Evolutionary conservation across 1,140 invertebrate genomes (phyloP).

Genomic region (Hylyphantes graminicola): DNA sequence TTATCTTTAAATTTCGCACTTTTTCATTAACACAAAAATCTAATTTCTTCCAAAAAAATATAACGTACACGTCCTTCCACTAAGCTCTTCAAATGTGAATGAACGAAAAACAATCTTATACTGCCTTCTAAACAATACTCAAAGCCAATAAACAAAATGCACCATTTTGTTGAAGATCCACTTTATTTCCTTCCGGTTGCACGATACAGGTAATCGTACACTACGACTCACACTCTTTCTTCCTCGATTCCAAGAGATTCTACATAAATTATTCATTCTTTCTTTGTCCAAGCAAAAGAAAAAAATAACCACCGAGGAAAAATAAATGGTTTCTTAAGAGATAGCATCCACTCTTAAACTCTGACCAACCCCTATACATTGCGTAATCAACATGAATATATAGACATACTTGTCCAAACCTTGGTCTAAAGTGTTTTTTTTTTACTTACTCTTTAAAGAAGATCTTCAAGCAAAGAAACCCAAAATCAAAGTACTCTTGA

Average conservation of each 20-base stretch:
- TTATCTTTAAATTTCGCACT: too few species aligned
- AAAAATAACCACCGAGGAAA: not conserved
- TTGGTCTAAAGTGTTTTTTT: too few species aligned
- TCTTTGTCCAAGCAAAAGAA: not conserved
- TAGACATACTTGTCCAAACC: too few species aligned
- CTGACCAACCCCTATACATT: constrained; percentile 20
- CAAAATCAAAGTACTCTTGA: too few species aligned
- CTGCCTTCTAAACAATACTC: not conserved
- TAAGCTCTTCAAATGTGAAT: too few species aligned
- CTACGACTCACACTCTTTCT: constrained; percentile 10
- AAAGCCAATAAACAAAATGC: not conserved
- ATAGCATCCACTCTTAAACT: not conserved
- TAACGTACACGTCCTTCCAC: too few species aligned
- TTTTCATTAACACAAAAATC: too few species aligned
- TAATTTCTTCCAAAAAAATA: too few species aligned
- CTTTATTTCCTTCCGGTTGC: constrained; percentile 35
- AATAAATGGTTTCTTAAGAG: constrained; percentile 2
- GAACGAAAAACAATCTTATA: not conserved
- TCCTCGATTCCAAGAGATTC: not conserved
- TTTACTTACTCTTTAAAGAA: too few species aligned
- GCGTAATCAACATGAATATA: constrained; percentile 23
- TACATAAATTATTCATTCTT: constrained; percentile 44
- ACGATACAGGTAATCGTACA: not conserved
- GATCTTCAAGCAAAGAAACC: too few species aligned
- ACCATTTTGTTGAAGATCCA: not conserved